Evolutionary conservation across 2,888 invertebrate species (phyloP), one percentile per base, ranked within the genome.

Genomic region (Leptarthrus brevirostris): DNA sequence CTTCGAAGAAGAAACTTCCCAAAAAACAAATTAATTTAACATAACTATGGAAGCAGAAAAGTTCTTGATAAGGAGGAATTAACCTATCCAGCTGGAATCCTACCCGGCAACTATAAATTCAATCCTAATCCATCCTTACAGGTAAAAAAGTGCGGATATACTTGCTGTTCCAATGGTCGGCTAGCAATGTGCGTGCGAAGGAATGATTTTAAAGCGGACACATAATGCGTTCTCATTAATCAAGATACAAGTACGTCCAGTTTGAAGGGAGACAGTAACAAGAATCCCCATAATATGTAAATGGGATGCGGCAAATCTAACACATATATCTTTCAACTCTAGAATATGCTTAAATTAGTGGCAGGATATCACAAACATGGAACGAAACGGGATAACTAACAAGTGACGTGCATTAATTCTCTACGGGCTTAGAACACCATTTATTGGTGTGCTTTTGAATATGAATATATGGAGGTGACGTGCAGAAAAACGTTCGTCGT

Each of bases 181-280:
- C 52, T 16, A 52, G 16, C 49, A 58, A 14, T 52, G 36, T 75
- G 75, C 75, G 75, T 75, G 75, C 73, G 61, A 75, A 73, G 73
- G 69, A 75, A 73, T 69, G 73, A 70, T 73, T 75, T 69, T 58
- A 66, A 66, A 75, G 73, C 61, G 58, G 66, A 53, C 69, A 73
- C 73, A 73, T 75, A 75, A 75, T 75, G 75, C 75, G 75, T 75
- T 70, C 69, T 73, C 72, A 75, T 75, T 75, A 75, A 75, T 75
- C 75, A 75, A 75, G 73, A 75, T 73, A 74, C 44, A 52, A 69
- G 14, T 69, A 69, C 69, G 69, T 49, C 69, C 52, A 69, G 30
- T 18, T 49, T 10, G 47, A 30, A 26, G 10, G 52, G 69, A 52
- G 69, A 26, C 47, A 47, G 69, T 34, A 49, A 69, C 44, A 66